Percentiles rank a stretch among this genome's conserved stretches.
Evolutionary conservation across 92 coral and sea anemone species (phyloP).

Genomic region (Phymanthus crucifer): DNA sequence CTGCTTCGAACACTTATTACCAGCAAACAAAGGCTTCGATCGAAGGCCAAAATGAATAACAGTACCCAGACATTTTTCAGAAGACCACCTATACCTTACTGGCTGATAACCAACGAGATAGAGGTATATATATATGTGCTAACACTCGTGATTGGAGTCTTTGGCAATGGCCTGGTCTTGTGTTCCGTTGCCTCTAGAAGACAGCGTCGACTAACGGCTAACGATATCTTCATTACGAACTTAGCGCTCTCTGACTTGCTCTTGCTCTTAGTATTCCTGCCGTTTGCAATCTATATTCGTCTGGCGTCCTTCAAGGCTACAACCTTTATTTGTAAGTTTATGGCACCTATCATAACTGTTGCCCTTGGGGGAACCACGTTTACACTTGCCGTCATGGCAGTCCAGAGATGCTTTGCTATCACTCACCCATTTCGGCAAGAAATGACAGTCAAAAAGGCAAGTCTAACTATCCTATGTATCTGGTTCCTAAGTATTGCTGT

Average conservation of each 20-base stretch:
- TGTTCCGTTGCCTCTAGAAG: slow-evolving; percentile 10
- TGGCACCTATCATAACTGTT: slow-evolving; percentile 48
- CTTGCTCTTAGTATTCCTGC: slow-evolving; percentile 34
- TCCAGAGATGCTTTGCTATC: slow-evolving; percentile 42
- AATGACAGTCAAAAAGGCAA: slow-evolving; percentile 19
- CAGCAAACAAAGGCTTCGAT: neutral
- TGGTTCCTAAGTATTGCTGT: slow-evolving; percentile 39
- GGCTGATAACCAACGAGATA: slow-evolving; percentile 5
- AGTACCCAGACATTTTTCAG: neutral
- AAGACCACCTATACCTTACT: neutral
- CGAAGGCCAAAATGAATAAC: slow-evolving; percentile 5
- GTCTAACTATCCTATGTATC: neutral
- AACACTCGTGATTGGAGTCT: slow-evolving; percentile 40
- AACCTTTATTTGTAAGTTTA: slow-evolving; percentile 42
- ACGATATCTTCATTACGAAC: slow-evolving; percentile 45
- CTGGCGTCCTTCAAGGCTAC: slow-evolving; percentile 31
- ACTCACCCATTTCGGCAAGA: slow-evolving; percentile 47
- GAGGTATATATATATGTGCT: slow-evolving; percentile 26
- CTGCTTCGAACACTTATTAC: neutral
- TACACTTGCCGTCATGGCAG: slow-evolving; percentile 53
- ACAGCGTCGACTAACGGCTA: slow-evolving; percentile 26
- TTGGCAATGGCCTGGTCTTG: slow-evolving; percentile 43
- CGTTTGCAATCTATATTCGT: slow-evolving; percentile 44
- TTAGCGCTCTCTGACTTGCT: slow-evolving; percentile 46
- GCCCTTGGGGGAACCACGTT: slow-evolving; percentile 49